Base-by-base conservation (phyloP, 2,888 invertebrate genomes). In the Philaethria dido region DNA sequence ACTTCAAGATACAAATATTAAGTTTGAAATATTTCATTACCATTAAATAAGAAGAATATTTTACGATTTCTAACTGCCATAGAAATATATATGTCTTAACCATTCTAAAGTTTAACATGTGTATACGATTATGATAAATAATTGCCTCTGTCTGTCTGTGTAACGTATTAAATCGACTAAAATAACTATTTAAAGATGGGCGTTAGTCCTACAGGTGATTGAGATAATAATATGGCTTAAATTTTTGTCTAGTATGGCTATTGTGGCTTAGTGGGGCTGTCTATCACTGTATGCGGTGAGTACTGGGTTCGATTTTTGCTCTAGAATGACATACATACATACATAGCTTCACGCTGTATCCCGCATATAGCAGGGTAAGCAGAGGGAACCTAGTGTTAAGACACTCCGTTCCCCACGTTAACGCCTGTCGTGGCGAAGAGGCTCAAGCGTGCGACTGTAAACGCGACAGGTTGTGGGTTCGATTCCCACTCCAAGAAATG, bases 81-180 rank as follows among this genome's bases (percentile, higher is more conserved):
- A 50, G 20, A 60, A 29, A 16, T 36, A 65, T 65, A 65, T 60
- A 65, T 59, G 44, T 59, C 64, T 65, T 50, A 65, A 60, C 6
- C 50, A 60, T 60, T 65, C 44, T 39, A 59, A 65, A 48, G 64
- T 25, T 59, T 59, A 65, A 68, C 68, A 68, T 68, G 62, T 68
- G 68, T 48, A 13, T 61, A 54, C 65, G 65, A 42, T 65, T 65
- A 65, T 65, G 62, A 57, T 65, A 69, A 57, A 62, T 69, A 65
- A 69, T 65, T 62, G 65, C 55, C 55, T 62, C 48, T 57, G 68
- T 69, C 64, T 45, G 52, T 68, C 60, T 48, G 57, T 62, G 36
- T 50, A 22, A 48, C 50, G 44, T 39, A 60, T 69, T 50, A 64
- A 69, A 52, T 55, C n/a, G 55, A 69, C 65, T 20, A 45, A 68